Conservation (phyloP, 2,888 invertebrate species). For the Neoascia interrupta region DNA sequence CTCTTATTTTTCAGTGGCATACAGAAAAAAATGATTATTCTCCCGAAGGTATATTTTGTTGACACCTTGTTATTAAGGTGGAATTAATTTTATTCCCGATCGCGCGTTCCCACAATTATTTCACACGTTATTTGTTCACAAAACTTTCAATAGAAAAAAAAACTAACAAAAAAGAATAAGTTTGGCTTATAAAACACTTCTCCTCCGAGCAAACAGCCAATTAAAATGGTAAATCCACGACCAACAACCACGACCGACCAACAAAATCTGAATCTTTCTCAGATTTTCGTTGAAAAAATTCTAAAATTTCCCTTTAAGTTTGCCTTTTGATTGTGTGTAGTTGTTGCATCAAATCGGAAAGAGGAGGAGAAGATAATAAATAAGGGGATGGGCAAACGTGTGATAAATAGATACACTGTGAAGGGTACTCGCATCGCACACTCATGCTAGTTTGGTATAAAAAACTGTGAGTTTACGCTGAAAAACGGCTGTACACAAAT, state of each 20-base stretch:
- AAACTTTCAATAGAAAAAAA: neutral
- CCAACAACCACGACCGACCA: slow-evolving; percentile 51
- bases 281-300: slow-evolving; percentile 62
- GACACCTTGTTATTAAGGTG: slow-evolving; percentile 7
- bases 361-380: slow-evolving; percentile 23
- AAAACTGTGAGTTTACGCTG: too few relatives aligned
- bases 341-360: slow-evolving; percentile 5
- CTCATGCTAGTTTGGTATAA: too few relatives aligned
- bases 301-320: slow-evolving; percentile 41
- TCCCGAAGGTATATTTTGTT: slow-evolving; percentile 3
- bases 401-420: neutral
- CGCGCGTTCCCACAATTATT: neutral
- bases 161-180: slow-evolving; percentile 6
- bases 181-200: too few relatives aligned
- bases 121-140: neutral
- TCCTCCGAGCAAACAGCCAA: neutral
- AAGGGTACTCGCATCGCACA: too few relatives aligned
- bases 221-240: slow-evolving; percentile 34
- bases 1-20: neutral
- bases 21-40: neutral
- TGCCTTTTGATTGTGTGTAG: neutral
- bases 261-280: slow-evolving; percentile 58
- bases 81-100: slow-evolving; percentile 10
- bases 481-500: neutral
- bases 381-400: neutral